Percentiles rank a stretch among this genome's conserved stretches.
Conservation (phyloP, 2,888 invertebrate species). For the Oscheius sp. region DNA sequence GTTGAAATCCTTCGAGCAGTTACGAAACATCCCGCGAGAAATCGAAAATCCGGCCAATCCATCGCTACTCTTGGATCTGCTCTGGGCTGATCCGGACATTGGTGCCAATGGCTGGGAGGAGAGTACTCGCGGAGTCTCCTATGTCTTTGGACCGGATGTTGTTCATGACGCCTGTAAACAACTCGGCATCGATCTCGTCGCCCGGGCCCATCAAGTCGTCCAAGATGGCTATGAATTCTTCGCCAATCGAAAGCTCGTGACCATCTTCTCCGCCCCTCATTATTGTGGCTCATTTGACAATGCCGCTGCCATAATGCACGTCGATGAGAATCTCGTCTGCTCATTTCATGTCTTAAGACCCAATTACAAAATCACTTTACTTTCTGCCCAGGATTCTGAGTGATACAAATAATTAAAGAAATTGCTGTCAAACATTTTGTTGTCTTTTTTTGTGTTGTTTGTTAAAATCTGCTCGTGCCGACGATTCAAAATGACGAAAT, state of each 20-base stretch:
- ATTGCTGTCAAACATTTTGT: too few species aligned
- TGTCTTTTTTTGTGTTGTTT: too few species aligned
- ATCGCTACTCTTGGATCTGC: constrained; percentile 74
- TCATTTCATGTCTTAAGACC: constrained; percentile 57
- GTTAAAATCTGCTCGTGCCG: too few species aligned
- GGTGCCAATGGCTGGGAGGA: constrained; percentile 30
- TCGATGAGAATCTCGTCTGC: constrained; percentile 63
- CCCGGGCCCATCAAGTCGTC: constrained; percentile 72
- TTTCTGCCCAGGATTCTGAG: too few species aligned
- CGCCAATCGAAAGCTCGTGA: constrained; percentile 63
- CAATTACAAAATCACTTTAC: not conserved
- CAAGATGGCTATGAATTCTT: constrained; percentile 79
- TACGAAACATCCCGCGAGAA: constrained; percentile 44
- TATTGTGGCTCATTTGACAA: constrained; percentile 67
- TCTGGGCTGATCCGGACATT: constrained; percentile 73
- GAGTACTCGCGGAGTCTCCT: constrained; percentile 76
- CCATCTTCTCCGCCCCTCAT: constrained; percentile 63
- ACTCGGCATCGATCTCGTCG: constrained; percentile 64
- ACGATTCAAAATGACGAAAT: too few species aligned
- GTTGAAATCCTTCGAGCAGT: constrained; percentile 55
- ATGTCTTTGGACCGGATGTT: constrained; percentile 77
- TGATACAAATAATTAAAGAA: too few species aligned
- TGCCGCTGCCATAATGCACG: constrained; percentile 66
- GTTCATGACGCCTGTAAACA: constrained; percentile 70
- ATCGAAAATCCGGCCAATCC: constrained; percentile 55